Evolutionary conservation across 1,140 invertebrate species (phyloP).

Genomic region (Diorhabda elongata): DNA sequence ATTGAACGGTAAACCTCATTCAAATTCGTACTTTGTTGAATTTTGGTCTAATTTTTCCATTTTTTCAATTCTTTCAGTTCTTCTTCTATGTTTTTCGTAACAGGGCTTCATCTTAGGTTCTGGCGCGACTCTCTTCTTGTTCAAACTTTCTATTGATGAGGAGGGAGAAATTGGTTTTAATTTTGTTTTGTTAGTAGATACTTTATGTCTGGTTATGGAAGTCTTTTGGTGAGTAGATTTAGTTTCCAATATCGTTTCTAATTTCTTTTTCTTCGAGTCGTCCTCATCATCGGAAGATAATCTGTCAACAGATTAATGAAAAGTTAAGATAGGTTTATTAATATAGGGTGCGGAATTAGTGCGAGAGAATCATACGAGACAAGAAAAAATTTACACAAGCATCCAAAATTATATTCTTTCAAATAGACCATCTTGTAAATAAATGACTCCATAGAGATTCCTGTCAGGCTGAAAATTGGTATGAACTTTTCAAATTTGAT

Average conservation of each 20-base stretch:
- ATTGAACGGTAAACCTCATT: too few species aligned
- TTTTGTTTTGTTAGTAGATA: conserved; percentile 26
- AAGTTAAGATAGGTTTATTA: too few species aligned
- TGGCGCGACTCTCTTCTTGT: conserved; percentile 20
- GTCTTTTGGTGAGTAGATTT: conserved; percentile 44
- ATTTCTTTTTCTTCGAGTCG: conserved; percentile 24
- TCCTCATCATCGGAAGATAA: conserved; percentile 39
- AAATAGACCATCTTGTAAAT: too few species aligned
- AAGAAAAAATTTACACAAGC: too few species aligned
- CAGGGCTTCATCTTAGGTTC: conserved; percentile 7
- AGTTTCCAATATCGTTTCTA: conserved; percentile 50
- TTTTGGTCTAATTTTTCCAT: not conserved
- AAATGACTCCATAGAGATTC: too few species aligned
- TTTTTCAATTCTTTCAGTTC: conserved; percentile 8
- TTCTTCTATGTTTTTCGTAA: conserved; percentile 9
- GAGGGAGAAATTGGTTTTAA: conserved; percentile 43
- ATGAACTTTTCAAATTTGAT: too few species aligned
- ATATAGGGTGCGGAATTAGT: too few species aligned
- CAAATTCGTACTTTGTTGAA: not conserved
- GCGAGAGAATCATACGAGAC: too few species aligned
- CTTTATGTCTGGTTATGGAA: conserved; percentile 21
- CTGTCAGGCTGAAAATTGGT: too few species aligned
- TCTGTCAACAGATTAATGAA: not conserved
- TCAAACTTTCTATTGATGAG: conserved; percentile 49
- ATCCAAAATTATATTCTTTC: too few species aligned